A percentile compares a stretch with the other conserved stretches of the same genome.
Conservation (phyloP, 2,113 vertebrate genomes). For the Periophthalmodon schlosseri region DNA sequence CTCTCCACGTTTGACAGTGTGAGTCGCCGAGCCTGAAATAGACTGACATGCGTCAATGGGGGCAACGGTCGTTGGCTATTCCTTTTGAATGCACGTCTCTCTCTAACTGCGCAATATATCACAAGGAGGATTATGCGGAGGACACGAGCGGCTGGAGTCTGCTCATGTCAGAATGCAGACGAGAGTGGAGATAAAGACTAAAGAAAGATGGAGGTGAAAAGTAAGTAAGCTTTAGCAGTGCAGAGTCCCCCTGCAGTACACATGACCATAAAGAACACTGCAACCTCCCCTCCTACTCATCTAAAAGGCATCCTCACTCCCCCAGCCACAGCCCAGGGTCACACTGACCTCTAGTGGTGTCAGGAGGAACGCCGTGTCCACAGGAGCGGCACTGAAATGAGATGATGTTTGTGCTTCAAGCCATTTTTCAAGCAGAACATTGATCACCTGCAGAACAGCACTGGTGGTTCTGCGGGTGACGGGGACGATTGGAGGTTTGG, state of each 20-base stretch:
- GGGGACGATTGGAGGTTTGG: slow-evolving; percentile 44
- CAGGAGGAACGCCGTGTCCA: slow-evolving; percentile 5
- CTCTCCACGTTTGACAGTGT: slow-evolving; percentile 58
- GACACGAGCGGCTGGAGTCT: slow-evolving; percentile 33
- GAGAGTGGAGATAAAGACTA: slow-evolving; percentile 21
- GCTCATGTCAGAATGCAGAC: slow-evolving; percentile 16
- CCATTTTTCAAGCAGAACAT: slow-evolving; percentile 51
- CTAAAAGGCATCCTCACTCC: slow-evolving; percentile 44
- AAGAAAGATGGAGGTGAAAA: neutral
- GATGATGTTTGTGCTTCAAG: slow-evolving; percentile 45
- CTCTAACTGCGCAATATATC: slow-evolving; percentile 37
- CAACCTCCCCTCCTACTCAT: slow-evolving; percentile 50
- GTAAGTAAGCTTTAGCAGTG: slow-evolving; percentile 30
- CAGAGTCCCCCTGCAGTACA: slow-evolving; percentile 49
- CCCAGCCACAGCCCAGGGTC: slow-evolving; percentile 24
- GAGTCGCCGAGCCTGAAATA: slow-evolving; percentile 65
- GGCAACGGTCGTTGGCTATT: slow-evolving; percentile 64
- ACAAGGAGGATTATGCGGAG: slow-evolving; percentile 60
- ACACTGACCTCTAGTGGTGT: slow-evolving; percentile 73
- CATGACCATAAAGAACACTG: slow-evolving; percentile 43
- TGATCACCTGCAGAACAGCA: slow-evolving; percentile 50
- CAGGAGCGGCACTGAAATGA: slow-evolving; percentile 6
- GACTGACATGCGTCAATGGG: slow-evolving; percentile 69
- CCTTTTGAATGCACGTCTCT: slow-evolving; percentile 55
- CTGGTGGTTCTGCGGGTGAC: slow-evolving; percentile 37